Base-by-base conservation (phyloP, 2,888 invertebrate genomes). In the Netelia melanura region DNA sequence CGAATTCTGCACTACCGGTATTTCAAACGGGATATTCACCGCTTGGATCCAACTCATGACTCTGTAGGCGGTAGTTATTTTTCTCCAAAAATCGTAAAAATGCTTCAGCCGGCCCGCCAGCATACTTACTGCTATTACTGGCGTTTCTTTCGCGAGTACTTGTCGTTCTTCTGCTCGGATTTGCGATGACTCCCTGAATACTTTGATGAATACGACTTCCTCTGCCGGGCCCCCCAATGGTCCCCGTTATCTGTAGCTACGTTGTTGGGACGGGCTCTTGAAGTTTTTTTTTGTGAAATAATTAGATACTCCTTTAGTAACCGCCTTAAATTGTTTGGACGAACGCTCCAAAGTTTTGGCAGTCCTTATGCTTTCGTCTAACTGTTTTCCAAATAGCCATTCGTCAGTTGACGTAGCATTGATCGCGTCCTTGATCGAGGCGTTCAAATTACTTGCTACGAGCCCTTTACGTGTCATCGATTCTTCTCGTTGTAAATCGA, bases 401-500 rank as follows among this genome's bases (percentile, higher is more conserved):
- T 86, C 86, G 48, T 84, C 83, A n/a, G 76, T 48, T 5, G 43
- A 44, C 5, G 84, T 62, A 52, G 81, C 70, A 44, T 85, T 77
- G 54, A 88, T 21, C 10, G 76, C 48, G 1, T 86, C 81, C 48
- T 86, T 87, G n/a, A 84, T 14, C 0, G 84, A n/a, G 0, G 21
- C n/a, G 10, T 82, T 84, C 0, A 88, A 3, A 25, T 83, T 76
- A 1, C 68, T 9, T 5, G 76, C 17, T 21, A 88, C 81, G 1
- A 86, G 48, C 9, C 65, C 70, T 8, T 81, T 80, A 3, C 86
- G 68, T 6, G 86, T 87, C n/a, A 82, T 11, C 0, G 85, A 67
- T 74, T 87, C 78, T 6, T 87, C 84, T 9, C 86, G 56, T 11
- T 87, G 86, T 23, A 87, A 54, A 38, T 87, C 85, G 8, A 81